Base-by-base conservation (phyloP, 2,888 invertebrate genomes). In the Acanthosoma haemorrhoidale region DNA sequence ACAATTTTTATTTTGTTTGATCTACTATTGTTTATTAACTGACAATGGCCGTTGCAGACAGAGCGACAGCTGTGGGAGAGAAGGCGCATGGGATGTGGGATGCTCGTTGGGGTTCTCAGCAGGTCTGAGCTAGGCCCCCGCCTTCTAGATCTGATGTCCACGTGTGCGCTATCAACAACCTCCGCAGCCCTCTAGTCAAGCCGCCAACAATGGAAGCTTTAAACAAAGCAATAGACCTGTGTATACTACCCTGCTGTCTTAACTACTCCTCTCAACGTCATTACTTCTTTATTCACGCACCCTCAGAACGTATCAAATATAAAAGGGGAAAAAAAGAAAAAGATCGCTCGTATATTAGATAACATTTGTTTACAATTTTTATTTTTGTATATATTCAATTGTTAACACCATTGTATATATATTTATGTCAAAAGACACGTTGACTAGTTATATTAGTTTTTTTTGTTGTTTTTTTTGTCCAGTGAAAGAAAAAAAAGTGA, bases 381-480 rank as follows among this genome's bases (percentile, higher is more conserved):
- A 70, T 72, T 69, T 70, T 69, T 72, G 67, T 59, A 71, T 71
- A 68, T 71, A 68, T 38, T 68, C 67, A 68, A 67, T 70, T 70
- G 68, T 51, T 68, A 70, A 69, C 70, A 70, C 68, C 61, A 69
- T 70, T 69, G 72, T 70, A 70, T 69, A 70, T 72, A 70, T 58
- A 41, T 68, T 70, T 68, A 70, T 72, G 70, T 72, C 72, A 72
- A 72, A 72, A 72, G 72, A 72, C 72, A 72, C 67, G 72, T 72
- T 72, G 68, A 70, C 72, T 72, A 72, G 72, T 72, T 57, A 68
- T 69, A 68, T 68, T 61, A 61, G 61, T 69, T 69, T 70, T 72
- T n/a, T n/a, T n/a, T n/a, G n/a, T n/a, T n/a, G n/a, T n/a, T n/a
- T n/a, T n/a, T n/a, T n/a, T 70, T 68, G 58, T 64, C 67, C 63